These are phyloP conservation scores for Rhizoglyphus robini DNA, from an alignment of 1,140 invertebrate genomes.

Conservation along the genomic window DNA sequence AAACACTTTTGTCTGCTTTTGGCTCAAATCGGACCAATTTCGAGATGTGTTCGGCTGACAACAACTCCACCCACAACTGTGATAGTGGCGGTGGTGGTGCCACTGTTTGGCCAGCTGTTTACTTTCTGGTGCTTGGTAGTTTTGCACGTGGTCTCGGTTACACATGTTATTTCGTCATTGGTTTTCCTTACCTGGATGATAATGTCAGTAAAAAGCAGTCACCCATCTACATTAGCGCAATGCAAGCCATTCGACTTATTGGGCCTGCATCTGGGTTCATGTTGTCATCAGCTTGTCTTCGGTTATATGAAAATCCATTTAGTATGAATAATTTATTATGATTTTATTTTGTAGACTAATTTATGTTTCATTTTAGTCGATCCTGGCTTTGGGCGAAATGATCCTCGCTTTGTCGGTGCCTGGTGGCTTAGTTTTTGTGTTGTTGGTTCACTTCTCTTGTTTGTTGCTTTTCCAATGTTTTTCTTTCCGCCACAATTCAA, in stretches of 20 bases:
- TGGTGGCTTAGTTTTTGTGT: slow-evolving; percentile 42
- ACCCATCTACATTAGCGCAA: slow-evolving; percentile 26
- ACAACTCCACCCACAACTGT: background rate
- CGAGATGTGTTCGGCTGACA: slow-evolving; percentile 8
- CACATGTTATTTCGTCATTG: slow-evolving; percentile 26
- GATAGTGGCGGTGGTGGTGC: background rate
- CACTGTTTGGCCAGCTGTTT: slow-evolving; percentile 23
- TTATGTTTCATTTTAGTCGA: slow-evolving; percentile 22
- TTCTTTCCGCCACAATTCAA: slow-evolving; percentile 26
- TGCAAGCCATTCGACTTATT: slow-evolving; percentile 24
- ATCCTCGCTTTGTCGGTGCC: slow-evolving; percentile 36
- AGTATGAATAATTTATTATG: slow-evolving; percentile 17
- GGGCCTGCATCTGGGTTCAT: slow-evolving; percentile 26
- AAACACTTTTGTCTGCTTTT: background rate
- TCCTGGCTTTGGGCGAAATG: slow-evolving; percentile 29
- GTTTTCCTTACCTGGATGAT: slow-evolving; percentile 31
- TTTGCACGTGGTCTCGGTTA: slow-evolving; percentile 26
- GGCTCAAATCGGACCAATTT: background rate
- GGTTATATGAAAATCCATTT: slow-evolving; percentile 27
- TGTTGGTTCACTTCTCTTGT: slow-evolving; percentile 22
- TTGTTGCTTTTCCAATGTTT: slow-evolving; percentile 26
- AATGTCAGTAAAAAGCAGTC: slow-evolving; percentile 30
- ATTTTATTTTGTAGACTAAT: background rate
- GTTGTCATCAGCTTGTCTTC: slow-evolving; percentile 23
- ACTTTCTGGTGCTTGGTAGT: slow-evolving; percentile 23